Evolutionary conservation across 1,140 invertebrate species (phyloP), one percentile per base, ranked within the genome.

Genomic region (Drosophila pachea): DNA sequence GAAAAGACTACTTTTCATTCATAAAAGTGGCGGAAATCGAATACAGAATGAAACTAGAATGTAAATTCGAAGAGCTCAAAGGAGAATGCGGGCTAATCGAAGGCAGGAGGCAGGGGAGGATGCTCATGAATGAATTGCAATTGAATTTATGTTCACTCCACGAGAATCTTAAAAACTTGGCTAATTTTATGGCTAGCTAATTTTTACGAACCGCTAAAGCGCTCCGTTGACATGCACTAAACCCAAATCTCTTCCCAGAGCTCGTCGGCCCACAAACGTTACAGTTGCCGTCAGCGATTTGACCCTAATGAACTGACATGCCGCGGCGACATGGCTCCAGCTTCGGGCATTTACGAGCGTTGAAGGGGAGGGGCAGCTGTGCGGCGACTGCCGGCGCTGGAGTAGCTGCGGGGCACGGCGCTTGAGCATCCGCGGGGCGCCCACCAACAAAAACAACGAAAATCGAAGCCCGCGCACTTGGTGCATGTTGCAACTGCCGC

Each of bases 231-330:
- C 56, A 54, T 66, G 54, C 38, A 70, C 22, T 22, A 70, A 65
- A 53, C 38, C 32, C 36, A 63, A 49, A 68, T 31, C 50, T 22
- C 22, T 22, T 22, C 22, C 45, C 12, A 31, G 50, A 61, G 58
- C 61, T 42, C 48, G 43, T 14, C 40, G 14, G 14, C 61, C 73
- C 68, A 66, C 68, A 56, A 60, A 31, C 68, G 48, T 50, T 56
- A 56, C 50, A 66, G 64, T 73, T 72, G 56, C 54, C 68, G 53
- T 59, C 68, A 66, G 55, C 32, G 40, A 40, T 45, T 68, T 83
- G 78, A 83, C 78, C 78, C 79, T 79, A 83, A 83, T 83, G 78
- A 83, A 84, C 78, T 69, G 78, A 84, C 79, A 75, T 84, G 68
- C 52, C 36, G 66, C 75, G 49, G 52, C 74, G 29, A 61, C 59